A percentile compares a stretch with the other conserved stretches of the same genome.
Evolutionary conservation across 2,888 invertebrate genomes (phyloP).

Genomic region (Busseola fusca): DNA sequence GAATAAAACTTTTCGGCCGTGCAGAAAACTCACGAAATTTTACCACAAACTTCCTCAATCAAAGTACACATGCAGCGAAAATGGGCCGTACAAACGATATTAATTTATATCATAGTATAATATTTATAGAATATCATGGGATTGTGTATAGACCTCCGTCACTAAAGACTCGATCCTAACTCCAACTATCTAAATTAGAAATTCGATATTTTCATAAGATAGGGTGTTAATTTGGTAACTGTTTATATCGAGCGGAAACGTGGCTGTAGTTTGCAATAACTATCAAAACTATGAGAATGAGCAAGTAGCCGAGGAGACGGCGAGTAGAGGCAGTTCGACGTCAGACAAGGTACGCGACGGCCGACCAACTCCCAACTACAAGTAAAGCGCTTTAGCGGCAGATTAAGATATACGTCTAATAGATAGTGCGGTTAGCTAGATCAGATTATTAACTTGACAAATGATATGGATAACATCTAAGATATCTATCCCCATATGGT

Average conservation of each 20-base stretch:
- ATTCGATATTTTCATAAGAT: conserved; percentile 65
- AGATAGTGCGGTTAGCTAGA: conserved; percentile 49
- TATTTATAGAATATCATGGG: conserved; percentile 57
- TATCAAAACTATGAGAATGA: conserved; percentile 66
- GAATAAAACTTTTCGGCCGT: conserved; percentile 64
- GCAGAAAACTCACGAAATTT: conserved; percentile 45
- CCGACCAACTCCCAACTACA: conserved; percentile 53
- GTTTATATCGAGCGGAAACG: conserved; percentile 55
- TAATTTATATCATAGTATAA: conserved; percentile 55
- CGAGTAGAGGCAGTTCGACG: conserved; percentile 66
- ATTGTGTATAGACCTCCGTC: conserved; percentile 41
- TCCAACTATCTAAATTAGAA: conserved; percentile 62
- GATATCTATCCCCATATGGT: conserved; percentile 40
- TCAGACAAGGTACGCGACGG: conserved; percentile 56
- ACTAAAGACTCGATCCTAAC: conserved; percentile 59
- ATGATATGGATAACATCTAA: conserved; percentile 43
- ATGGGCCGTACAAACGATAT: conserved; percentile 51
- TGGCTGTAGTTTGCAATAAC: conserved; percentile 64
- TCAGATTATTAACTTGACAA: conserved; percentile 55
- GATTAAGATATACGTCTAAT: conserved; percentile 55
- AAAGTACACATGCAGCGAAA: conserved; percentile 44
- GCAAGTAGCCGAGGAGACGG: conserved; percentile 64
- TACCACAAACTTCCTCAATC: conserved; percentile 28
- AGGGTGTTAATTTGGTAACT: conserved; percentile 63
- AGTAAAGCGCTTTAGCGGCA: conserved; percentile 62